These are phyloP conservation scores for Mus caroli DNA, from an alignment of 2,797 vertebrate genomes.

Conservation along the genomic window DNA sequence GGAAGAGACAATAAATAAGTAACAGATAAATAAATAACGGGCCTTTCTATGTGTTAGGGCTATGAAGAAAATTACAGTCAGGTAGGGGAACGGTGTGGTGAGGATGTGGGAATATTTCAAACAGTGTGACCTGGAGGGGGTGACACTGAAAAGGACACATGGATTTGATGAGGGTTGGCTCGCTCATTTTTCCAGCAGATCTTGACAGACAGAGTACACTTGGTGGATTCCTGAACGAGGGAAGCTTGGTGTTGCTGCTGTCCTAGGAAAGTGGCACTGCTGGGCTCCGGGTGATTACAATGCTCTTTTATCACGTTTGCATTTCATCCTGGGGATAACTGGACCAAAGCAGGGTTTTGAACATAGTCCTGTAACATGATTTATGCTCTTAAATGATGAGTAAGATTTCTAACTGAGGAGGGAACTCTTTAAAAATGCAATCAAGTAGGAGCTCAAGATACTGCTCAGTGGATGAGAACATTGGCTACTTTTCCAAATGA, in stretches of 20 bases:
- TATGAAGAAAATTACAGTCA: constrained; percentile 23
- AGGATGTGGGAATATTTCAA: not conserved
- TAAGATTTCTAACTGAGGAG: not conserved
- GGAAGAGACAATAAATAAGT: constrained; percentile 68
- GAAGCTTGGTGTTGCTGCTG: not conserved
- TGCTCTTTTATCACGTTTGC: not conserved
- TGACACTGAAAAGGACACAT: not conserved
- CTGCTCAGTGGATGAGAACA: not conserved
- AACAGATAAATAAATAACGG: constrained; percentile 67
- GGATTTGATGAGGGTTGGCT: not conserved
- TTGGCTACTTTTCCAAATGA: not conserved
- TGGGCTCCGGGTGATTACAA: not conserved
- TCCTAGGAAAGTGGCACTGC: rapidly evolving
- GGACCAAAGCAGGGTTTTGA: not conserved
- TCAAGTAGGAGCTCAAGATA: not conserved
- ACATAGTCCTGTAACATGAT: not conserved
- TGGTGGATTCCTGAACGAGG: not conserved
- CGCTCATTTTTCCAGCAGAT: too few relatives aligned
- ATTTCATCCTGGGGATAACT: not conserved
- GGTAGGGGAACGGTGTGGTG: not conserved
- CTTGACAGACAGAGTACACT: not conserved
- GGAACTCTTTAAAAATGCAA: not conserved
- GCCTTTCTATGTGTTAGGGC: constrained; percentile 16
- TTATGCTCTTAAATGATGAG: not conserved
- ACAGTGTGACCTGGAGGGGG: not conserved